A percentile compares a stretch with the other conserved stretches of the same genome.
These are phyloP conservation scores for Mus minutoides DNA, from an alignment of 2,797 vertebrate species.

Conservation along the genomic window DNA sequence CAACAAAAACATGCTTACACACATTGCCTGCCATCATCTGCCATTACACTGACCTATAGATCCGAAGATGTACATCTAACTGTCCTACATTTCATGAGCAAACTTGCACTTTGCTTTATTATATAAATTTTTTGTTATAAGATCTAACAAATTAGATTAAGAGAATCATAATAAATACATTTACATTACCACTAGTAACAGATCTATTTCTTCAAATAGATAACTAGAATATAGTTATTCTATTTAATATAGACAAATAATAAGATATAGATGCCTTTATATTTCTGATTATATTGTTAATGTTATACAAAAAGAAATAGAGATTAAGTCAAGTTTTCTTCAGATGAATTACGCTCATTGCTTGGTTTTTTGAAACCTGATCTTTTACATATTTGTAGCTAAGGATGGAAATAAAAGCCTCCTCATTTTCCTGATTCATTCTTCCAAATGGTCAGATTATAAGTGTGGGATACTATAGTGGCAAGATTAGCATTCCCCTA, in stretches of 20 bases:
- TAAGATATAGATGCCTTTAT: not conserved
- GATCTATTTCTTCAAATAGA: not conserved
- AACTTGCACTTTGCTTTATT: not conserved
- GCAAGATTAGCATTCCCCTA: not conserved
- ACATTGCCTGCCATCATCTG: not conserved
- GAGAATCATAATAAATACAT: not conserved
- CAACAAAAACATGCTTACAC: not conserved
- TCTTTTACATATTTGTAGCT: not conserved
- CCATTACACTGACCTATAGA: not conserved
- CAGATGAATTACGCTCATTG: not conserved
- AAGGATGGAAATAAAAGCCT: not conserved
- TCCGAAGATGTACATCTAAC: not conserved
- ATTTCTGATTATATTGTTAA: not conserved
- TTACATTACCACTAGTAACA: not conserved
- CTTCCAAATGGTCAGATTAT: no score
- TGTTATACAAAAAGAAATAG: not conserved
- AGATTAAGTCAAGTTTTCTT: not conserved
- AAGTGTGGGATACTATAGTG: not conserved
- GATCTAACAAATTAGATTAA: not conserved
- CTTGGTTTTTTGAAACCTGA: not conserved
- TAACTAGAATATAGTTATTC: not conserved
- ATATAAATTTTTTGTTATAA: not conserved
- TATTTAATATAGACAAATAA: not conserved
- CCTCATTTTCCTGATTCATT: no score
- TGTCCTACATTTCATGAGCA: not conserved